Conservation (phyloP, 2,113 vertebrate genomes). For the Chlamydotis undulata region DNA sequence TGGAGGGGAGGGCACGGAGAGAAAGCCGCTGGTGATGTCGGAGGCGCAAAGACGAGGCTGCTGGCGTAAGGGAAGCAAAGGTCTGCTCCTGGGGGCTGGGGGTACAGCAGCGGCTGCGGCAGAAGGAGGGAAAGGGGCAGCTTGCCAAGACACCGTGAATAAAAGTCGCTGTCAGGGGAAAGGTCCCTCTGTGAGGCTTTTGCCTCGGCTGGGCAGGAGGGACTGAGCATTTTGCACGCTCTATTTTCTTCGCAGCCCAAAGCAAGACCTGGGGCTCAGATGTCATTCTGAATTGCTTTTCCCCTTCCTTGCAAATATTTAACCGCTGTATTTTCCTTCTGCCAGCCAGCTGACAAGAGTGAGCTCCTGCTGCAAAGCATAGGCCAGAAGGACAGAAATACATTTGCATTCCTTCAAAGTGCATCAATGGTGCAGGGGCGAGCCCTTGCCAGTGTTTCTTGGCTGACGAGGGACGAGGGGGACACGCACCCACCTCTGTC, state of each 20-base stretch:
- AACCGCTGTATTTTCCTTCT: accelerated
- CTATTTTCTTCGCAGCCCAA: not conserved
- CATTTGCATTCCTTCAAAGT: accelerated
- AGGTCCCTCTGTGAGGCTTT: not conserved
- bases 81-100: not conserved
- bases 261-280: not conserved
- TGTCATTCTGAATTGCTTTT: not conserved
- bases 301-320: not conserved
- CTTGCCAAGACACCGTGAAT: not conserved
- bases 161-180: not conserved
- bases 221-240: not conserved
- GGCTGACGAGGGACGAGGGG: not conserved
- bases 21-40: not conserved
- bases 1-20: not conserved
- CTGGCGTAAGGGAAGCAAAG: not conserved
- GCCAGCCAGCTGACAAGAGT: not conserved
- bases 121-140: not conserved
- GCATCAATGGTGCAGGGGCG: accelerated
- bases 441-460: accelerated
- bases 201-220: not conserved
- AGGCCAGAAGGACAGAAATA: not conserved
- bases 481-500: not conserved
- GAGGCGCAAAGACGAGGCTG: not conserved
- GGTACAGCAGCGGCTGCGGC: accelerated
- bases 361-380: not conserved